Conservation (phyloP, 1,140 invertebrate species). For the Drosophila persimilis region DNA sequence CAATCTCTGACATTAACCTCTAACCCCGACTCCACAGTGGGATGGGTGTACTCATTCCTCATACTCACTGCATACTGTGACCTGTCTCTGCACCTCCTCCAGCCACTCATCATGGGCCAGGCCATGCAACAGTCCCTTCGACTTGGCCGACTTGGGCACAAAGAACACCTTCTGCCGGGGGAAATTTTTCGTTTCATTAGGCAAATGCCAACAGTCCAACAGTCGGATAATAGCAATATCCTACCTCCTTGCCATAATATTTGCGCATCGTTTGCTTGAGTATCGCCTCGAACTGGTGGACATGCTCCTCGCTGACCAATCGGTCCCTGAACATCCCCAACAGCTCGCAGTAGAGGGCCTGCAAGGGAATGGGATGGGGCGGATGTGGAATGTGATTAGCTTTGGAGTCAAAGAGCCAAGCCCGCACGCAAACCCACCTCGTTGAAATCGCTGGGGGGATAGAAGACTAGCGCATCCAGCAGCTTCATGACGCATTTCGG, state of each 20-base stretch:
- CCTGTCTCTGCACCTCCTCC: constrained; percentile 74
- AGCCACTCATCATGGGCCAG: constrained; percentile 75
- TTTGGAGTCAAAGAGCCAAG: constrained; percentile 3
- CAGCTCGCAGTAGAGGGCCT: constrained; percentile 90
- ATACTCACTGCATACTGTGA: constrained; percentile 79
- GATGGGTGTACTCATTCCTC: not conserved
- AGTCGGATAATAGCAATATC: not conserved
- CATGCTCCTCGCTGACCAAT: constrained; percentile 88
- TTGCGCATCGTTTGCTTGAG: constrained; percentile 85
- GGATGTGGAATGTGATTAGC: constrained; percentile 8
- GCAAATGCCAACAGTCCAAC: too few relatives aligned
- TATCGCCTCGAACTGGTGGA: constrained; percentile 87
- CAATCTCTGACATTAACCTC: not conserved
- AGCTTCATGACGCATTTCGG: constrained; percentile 81
- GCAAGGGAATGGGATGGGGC: constrained; percentile 43
- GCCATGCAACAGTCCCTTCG: constrained; percentile 46
- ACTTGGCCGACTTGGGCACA: constrained; percentile 67
- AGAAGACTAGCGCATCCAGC: constrained; percentile 64
- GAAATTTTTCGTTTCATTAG: not conserved
- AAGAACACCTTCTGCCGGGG: constrained; percentile 70
- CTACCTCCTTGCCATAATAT: constrained; percentile 80
- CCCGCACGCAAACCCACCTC: constrained; percentile 51
- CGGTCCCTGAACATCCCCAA: constrained; percentile 90
- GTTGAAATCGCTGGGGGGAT: constrained; percentile 72
- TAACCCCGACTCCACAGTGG: not conserved